Evolutionary conservation across 2,113 vertebrate species (phyloP).

Genomic region (Archocentrus centrarchus): DNA sequence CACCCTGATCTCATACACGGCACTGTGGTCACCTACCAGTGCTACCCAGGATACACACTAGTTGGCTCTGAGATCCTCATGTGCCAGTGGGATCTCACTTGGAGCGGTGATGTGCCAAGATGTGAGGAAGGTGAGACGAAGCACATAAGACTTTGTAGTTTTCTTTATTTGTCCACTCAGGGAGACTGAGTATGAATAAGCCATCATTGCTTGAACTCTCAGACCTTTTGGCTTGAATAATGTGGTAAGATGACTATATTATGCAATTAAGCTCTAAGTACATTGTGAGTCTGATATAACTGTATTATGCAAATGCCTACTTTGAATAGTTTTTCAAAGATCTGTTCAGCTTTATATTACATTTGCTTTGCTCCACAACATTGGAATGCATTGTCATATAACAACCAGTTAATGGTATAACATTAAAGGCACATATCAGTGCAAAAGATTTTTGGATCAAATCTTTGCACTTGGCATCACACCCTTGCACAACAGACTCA

Average conservation of each 20-base stretch:
- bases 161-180: not conserved
- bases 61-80: slow-evolving; percentile 92
- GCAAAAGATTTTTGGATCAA: not conserved
- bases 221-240: not conserved
- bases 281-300: not conserved
- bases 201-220: not conserved
- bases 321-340: no score
- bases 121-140: slow-evolving; percentile 91
- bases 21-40: slow-evolving; percentile 95
- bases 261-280: not conserved
- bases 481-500: not conserved
- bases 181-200: not conserved
- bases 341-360: not conserved
- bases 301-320: not conserved
- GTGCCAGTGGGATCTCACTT: slow-evolving; percentile 98
- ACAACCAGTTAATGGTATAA: not conserved
- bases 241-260: not conserved
- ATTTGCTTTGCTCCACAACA: not conserved
- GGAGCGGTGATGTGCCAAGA: slow-evolving; percentile 93
- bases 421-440: not conserved
- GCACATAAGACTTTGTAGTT: not conserved
- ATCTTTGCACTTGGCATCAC: no score
- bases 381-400: not conserved
- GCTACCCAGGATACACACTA: slow-evolving; percentile 93
- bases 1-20: slow-evolving; percentile 95